A percentile compares a stretch with the other conserved stretches of the same genome.
These are phyloP conservation scores for Dendrophyllia cribrosa DNA, from an alignment of 64 coral and sea anemone genomes.

Conservation along the genomic window DNA sequence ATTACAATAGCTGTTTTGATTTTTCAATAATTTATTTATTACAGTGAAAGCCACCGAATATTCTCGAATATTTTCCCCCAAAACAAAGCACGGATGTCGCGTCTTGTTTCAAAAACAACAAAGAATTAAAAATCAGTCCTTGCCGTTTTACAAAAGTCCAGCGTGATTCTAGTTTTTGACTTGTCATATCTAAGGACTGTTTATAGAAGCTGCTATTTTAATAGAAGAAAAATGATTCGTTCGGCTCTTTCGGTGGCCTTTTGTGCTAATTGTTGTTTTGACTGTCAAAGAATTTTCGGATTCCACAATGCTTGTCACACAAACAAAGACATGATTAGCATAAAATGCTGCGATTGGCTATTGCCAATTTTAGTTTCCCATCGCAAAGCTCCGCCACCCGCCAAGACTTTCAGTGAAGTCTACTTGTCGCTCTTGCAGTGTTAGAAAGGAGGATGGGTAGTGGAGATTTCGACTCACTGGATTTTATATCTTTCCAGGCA, in stretches of 20 bases:
- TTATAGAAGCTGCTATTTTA: too few species aligned
- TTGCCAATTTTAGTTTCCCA: not conserved
- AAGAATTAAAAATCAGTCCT: not conserved
- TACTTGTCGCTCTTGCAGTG: not conserved
- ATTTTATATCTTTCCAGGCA: constrained; percentile 59
- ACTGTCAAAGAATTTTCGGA: constrained; percentile 24
- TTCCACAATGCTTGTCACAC: constrained; percentile 44
- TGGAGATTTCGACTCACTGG: constrained; percentile 49
- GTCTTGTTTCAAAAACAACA: not conserved
- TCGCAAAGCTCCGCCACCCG: not conserved
- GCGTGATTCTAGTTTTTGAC: constrained; percentile 2
- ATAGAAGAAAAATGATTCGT: not conserved
- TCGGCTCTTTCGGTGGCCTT: not conserved
- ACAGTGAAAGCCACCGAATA: not conserved
- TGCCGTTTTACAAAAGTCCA: not conserved
- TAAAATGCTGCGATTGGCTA: constrained; percentile 39
- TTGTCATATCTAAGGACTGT: not conserved
- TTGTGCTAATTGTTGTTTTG: constrained; percentile 4
- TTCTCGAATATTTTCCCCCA: not conserved
- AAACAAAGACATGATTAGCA: constrained; percentile 72
- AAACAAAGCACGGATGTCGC: not conserved
- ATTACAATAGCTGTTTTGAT: not conserved
- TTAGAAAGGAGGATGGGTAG: not conserved
- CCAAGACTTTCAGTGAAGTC: not conserved
- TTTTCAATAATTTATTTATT: not conserved